These are phyloP conservation scores for Gila orcuttii DNA, from an alignment of 2,113 vertebrate species.

Conservation along the genomic window DNA sequence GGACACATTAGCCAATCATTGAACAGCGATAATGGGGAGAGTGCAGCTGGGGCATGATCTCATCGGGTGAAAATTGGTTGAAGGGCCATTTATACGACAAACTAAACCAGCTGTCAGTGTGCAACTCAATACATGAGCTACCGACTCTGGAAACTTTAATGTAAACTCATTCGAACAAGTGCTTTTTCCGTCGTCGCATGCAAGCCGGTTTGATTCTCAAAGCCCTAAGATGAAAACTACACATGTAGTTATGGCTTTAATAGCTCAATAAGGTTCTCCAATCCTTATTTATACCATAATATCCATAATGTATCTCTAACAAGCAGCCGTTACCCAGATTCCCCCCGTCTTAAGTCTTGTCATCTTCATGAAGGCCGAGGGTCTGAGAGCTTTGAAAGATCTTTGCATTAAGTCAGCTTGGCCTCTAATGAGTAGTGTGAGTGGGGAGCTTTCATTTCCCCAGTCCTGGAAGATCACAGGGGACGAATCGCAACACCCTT, in stretches of 20 bases:
- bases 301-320: slow-evolving; percentile 36
- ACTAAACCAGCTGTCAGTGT: slow-evolving; percentile 32
- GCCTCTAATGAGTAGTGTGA: slow-evolving; percentile 53
- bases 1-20: slow-evolving; percentile 59
- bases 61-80: slow-evolving; percentile 49
- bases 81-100: slow-evolving; percentile 19
- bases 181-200: not conserved
- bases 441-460: slow-evolving; percentile 52
- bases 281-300: slow-evolving; percentile 16
- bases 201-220: not conserved
- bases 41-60: slow-evolving; percentile 56
- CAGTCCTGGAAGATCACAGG: slow-evolving; percentile 52
- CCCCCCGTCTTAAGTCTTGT: slow-evolving; percentile 9
- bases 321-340: slow-evolving; percentile 27
- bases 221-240: slow-evolving; percentile 3
- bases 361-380: slow-evolving; percentile 35
- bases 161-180: slow-evolving; percentile 31
- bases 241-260: slow-evolving; percentile 17
- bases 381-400: slow-evolving; percentile 50
- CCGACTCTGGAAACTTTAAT: slow-evolving; percentile 16
- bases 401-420: slow-evolving; percentile 50
- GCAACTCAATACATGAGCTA: slow-evolving; percentile 30
- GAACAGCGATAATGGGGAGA: slow-evolving; percentile 51
- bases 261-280: not conserved
- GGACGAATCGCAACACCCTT: slow-evolving; percentile 36